Evolutionary conservation across 2,888 invertebrate species (phyloP).

Genomic region (Rotaria sp.): DNA sequence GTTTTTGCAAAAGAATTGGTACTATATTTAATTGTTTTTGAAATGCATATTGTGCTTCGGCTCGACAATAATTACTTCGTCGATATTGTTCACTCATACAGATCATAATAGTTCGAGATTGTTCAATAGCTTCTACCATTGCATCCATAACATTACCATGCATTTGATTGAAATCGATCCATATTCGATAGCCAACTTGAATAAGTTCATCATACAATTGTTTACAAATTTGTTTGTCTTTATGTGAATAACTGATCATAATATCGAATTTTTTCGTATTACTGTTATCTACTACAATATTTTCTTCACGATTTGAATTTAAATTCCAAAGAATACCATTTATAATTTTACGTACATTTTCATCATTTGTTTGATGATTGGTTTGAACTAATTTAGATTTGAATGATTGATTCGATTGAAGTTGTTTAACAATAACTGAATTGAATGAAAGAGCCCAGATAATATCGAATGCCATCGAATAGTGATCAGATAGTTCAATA

Average conservation of each 20-base stretch:
- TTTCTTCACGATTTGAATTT: background rate
- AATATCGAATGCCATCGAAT: background rate
- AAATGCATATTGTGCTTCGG: slow-evolving; percentile 19
- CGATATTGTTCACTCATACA: background rate
- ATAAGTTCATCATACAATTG: background rate
- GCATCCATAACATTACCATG: background rate
- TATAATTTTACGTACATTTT: background rate
- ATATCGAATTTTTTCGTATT: background rate
- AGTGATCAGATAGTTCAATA: background rate
- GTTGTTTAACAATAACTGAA: background rate
- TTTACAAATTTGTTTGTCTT: background rate
- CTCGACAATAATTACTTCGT: background rate
- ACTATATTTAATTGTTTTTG: background rate
- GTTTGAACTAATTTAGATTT: background rate
- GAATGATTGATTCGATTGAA: background rate
- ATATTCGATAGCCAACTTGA: background rate
- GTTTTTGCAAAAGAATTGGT: background rate
- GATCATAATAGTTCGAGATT: background rate
- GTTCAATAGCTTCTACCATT: slow-evolving; percentile 21
- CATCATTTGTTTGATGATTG: background rate
- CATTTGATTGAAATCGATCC: slow-evolving; percentile 25
- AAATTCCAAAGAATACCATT: background rate
- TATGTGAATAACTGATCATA: slow-evolving; percentile 22
- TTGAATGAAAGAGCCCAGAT: background rate
- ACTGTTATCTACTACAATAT: background rate